A percentile compares a stretch with the other conserved stretches of the same genome.
Evolutionary conservation across 2,888 invertebrate genomes (phyloP).

Genomic region (Sepioteuthis lessoniana): DNA sequence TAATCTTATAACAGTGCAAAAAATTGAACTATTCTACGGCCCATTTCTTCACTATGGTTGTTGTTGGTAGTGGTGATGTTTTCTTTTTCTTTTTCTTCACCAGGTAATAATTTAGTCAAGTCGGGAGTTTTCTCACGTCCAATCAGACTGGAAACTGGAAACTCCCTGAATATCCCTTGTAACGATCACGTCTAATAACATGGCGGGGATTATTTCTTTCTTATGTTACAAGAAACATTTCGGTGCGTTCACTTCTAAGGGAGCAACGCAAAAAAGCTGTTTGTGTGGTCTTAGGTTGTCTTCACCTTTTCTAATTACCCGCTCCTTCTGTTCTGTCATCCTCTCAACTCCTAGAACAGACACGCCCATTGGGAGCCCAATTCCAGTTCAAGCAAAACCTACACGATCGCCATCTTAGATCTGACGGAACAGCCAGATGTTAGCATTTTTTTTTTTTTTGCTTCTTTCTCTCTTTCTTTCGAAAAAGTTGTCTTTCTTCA

Average conservation of each 20-base stretch:
- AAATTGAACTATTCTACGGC: no score
- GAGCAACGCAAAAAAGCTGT: not conserved
- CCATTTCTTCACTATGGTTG: no score
- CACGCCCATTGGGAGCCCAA: not conserved
- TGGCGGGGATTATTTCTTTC: not conserved
- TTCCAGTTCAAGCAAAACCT: not conserved
- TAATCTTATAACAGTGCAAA: no score
- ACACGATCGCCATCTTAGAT: not conserved
- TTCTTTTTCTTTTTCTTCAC: no score
- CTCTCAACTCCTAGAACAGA: not conserved
- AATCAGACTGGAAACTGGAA: no score
- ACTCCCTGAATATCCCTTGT: not conserved
- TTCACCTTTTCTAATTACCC: not conserved
- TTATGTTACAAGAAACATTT: not conserved
- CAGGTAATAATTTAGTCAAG: no score
- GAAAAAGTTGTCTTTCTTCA: not conserved
- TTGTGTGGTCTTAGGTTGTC: not conserved
- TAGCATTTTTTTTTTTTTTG: not conserved
- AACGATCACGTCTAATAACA: not conserved
- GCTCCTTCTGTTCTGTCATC: not conserved
- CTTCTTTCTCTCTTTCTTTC: not conserved
- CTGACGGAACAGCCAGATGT: not conserved
- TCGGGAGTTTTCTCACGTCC: no score
- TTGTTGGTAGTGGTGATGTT: no score
- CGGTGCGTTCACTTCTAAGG: not conserved